phyloP scores from a whole-genome alignment of 2,888 invertebrate species.

The Tigriopus californicus region DNA sequence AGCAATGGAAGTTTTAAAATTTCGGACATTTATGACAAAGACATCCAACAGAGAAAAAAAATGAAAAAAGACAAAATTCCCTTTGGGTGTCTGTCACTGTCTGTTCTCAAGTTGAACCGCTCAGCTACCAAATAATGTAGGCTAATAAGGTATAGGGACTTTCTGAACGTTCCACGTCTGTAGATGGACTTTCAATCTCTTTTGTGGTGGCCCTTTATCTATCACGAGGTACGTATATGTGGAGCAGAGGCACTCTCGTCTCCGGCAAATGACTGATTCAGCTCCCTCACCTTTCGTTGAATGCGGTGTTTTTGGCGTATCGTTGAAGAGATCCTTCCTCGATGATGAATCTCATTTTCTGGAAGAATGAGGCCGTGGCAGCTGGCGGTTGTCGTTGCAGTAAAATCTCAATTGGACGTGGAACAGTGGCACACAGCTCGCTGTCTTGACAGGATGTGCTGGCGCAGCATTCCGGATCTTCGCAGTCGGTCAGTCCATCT shows the following conservation, averaged over 20 bases:
- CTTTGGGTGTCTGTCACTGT: too few relatives aligned
- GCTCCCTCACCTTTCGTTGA: constrained; percentile 77
- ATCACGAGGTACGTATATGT: too few relatives aligned
- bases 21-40: too few relatives aligned
- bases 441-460: constrained; percentile 61
- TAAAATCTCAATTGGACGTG: constrained; percentile 88
- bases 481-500: constrained; percentile 94
- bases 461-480: constrained; percentile 93
- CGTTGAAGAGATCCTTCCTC: constrained; percentile 95
- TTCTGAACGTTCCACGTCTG: not conserved
- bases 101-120: not conserved
- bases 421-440: constrained; percentile 78
- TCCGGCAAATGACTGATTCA: not conserved
- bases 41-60: not conserved
- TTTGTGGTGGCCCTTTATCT: not conserved
- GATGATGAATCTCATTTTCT: constrained; percentile 92
- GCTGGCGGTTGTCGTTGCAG: constrained; percentile 87
- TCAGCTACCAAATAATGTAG: not conserved
- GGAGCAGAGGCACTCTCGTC: not conserved
- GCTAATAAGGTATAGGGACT: not conserved
- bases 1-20: too few relatives aligned
- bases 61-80: too few relatives aligned
- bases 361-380: constrained; percentile 92
- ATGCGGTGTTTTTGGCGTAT: constrained; percentile 83
- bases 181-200: not conserved